A percentile compares a stretch with the other conserved stretches of the same genome.
These are phyloP conservation scores for Microhierax caerulescens DNA, from an alignment of 2,797 vertebrate species.

Conservation along the genomic window DNA sequence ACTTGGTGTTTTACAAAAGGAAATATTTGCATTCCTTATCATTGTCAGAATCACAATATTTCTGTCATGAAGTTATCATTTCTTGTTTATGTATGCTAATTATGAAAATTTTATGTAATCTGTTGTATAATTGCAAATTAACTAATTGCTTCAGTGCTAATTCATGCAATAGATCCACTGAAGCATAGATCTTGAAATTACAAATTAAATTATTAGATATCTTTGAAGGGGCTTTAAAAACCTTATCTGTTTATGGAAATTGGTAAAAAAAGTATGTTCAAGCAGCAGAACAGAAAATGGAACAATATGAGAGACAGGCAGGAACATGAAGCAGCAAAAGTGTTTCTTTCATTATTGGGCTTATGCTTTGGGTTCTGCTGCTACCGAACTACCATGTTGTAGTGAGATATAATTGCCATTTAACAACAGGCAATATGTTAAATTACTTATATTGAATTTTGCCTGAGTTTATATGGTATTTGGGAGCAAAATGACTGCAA, in stretches of 20 bases:
- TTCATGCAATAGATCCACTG: neutral
- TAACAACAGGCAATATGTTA: neutral
- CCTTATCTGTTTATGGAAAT: neutral
- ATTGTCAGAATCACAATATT: neutral
- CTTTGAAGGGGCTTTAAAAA: constrained; percentile 18
- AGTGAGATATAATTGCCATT: neutral
- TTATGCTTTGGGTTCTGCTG: neutral
- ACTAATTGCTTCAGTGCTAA: constrained; percentile 22
- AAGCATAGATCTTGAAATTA: constrained; percentile 16
- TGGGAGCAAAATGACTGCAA: neutral
- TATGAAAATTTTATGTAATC: constrained; percentile 50
- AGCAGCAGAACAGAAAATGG: neutral
- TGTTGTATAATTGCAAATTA: constrained; percentile 23
- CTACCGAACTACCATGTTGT: neutral
- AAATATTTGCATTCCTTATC: neutral
- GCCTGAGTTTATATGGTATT: neutral
- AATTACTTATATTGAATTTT: neutral
- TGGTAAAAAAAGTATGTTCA: neutral
- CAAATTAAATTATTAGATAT: constrained; percentile 9
- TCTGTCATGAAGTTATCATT: neutral
- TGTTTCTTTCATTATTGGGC: neutral
- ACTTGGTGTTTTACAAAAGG: neutral
- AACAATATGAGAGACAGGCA: neutral
- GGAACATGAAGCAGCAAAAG: neutral
- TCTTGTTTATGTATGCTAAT: neutral